A percentile compares a stretch with the other conserved stretches of the same genome.
Evolutionary conservation across 2,888 invertebrate species (phyloP).

Genomic region (Amphipoea oculea): DNA sequence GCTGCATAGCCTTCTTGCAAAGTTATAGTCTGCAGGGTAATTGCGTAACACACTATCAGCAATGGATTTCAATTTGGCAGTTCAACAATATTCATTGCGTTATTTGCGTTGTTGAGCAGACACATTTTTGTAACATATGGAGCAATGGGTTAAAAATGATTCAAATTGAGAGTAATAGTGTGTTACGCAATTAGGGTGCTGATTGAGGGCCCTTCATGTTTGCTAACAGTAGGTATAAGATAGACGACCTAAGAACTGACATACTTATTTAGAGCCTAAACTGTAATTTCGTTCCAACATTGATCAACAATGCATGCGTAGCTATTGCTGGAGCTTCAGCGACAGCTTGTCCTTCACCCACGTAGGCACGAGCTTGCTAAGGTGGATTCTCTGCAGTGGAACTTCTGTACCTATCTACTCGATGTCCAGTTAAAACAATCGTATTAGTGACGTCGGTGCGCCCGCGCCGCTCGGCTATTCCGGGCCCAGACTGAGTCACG

Average conservation of each 20-base stretch:
- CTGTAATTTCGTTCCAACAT: background rate
- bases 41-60: too few species aligned
- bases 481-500: conserved; percentile 73
- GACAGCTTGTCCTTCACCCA: too few species aligned
- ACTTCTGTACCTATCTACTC: conserved; percentile 22
- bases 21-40: background rate
- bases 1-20: background rate
- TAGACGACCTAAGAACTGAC: background rate
- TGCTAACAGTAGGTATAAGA: background rate
- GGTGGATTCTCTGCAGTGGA: background rate
- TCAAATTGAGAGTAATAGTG: too few species aligned
- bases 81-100: too few species aligned
- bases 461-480: conserved; percentile 67
- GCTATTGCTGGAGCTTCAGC: background rate
- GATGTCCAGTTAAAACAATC: conserved; percentile 39
- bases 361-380: background rate
- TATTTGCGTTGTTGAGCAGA: too few species aligned
- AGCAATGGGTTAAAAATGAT: too few species aligned
- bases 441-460: conserved; percentile 50
- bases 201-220: background rate
- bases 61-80: too few species aligned
- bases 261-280: background rate
- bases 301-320: background rate
- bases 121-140: too few species aligned
- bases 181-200: too few species aligned